Base-by-base conservation (phyloP, 1,140 invertebrate genomes). In the Halyomorpha halys region DNA sequence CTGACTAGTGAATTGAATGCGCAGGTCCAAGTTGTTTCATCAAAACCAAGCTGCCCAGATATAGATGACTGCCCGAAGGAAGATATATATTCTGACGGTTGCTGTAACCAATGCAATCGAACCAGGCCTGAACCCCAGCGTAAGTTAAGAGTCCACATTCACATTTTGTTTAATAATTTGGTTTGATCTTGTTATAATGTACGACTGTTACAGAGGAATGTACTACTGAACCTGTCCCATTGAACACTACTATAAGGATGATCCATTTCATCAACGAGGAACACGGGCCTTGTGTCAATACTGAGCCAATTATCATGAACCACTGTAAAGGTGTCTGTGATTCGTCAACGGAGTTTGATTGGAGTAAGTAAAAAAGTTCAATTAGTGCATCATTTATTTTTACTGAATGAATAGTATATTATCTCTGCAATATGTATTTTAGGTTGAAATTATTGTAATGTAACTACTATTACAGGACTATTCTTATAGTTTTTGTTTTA, bases 241-340 rank as follows among this genome's bases (percentile, higher is more conserved):
- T 73, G 15, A 69, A 76, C 0, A 72, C 78, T 59, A 84, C 84
- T 0, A 67, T 83, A 49, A 79, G 79, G 2, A 66, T 84, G 51
- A 68, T 89, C 0, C 73, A 76, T 59, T 70, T 77, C 21, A 67
- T 68, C 5, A 69, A 74, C 45, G 66, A 67, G 0, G 59, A 65
- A n/a, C 79, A 81, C 70, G 84, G 83, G 11, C 60, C 74, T 1
- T 89, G 86, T 70, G 75, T 74, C 49, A 89, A 88, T 72, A 69
- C 74, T 0, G 68, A 79, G 34, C 75, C 79, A 0, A 74, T 87
- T 14, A 61, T 70, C 15, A 80, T 87, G 64, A 81, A 77, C 6
- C 80, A 86, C 70, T 89, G 86, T 66, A 72, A 76, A 39, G 86
- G 86, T 6, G 71, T 73, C 21, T 89, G 86, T 69, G 73, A 79